Evolutionary conservation across 2,888 invertebrate species (phyloP).

Genomic region (Rhamnusium bicolor): DNA sequence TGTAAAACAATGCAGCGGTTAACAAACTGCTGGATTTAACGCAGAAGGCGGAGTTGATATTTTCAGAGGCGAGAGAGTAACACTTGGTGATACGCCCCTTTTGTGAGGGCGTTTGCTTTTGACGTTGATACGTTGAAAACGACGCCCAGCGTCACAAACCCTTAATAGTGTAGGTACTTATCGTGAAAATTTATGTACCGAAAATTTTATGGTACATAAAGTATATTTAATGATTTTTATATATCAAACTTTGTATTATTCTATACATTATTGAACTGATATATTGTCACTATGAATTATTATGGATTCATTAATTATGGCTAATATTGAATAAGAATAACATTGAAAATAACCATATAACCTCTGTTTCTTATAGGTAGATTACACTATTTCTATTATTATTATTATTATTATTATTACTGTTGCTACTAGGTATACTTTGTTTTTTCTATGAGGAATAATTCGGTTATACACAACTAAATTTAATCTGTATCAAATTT

Average conservation of each 20-base stretch:
- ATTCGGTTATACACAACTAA: no score
- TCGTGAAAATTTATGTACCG: constrained; percentile 41
- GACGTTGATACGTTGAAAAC: constrained; percentile 53
- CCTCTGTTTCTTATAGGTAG: no score
- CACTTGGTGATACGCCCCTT: constrained; percentile 61
- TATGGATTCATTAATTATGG: no score
- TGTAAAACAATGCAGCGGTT: constrained; percentile 69
- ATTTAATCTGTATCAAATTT: no score
- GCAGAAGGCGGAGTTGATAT: constrained; percentile 67
- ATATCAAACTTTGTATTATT: constrained; percentile 4
- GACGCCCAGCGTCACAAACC: constrained; percentile 50
- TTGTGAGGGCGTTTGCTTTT: constrained; percentile 57
- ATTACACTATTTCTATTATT: no score
- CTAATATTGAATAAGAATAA: no score
- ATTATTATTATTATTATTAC: no score
- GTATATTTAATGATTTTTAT: constrained; percentile 20
- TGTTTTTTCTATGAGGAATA: no score
- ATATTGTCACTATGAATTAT: no score
- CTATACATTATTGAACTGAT: not conserved
- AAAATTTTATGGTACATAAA: constrained; percentile 36
- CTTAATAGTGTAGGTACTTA: constrained; percentile 31
- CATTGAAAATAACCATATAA: no score
- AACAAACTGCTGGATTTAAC: constrained; percentile 69
- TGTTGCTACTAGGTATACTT: no score
- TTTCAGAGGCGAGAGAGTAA: constrained; percentile 66